These are phyloP conservation scores for Aphidius gifuensis DNA, from an alignment of 1,140 invertebrate genomes.

Conservation along the genomic window DNA sequence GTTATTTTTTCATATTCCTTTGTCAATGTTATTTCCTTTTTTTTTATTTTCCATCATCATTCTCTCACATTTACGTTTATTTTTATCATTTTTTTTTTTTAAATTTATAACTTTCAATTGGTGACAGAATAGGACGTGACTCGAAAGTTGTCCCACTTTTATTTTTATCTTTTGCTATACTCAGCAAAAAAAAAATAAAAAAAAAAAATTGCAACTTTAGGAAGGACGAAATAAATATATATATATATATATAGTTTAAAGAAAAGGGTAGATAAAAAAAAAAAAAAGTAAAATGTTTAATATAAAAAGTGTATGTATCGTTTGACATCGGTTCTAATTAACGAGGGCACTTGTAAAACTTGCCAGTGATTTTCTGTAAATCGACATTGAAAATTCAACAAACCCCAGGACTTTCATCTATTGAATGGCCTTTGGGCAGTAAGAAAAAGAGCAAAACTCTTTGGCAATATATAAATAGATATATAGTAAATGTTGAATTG, in stretches of 20 bases:
- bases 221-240: background rate
- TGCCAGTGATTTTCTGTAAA: conserved; percentile 8
- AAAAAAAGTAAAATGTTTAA: background rate
- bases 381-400: conserved; percentile 10
- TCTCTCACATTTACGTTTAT: background rate
- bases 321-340: conserved; percentile 14
- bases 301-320: background rate
- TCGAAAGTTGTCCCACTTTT: conserved; percentile 19
- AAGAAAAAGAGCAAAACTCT: background rate
- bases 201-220: too few species aligned
- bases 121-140: conserved; percentile 10
- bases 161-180: background rate
- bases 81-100: background rate
- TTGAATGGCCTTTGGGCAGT: conserved; percentile 8
- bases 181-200: too few species aligned
- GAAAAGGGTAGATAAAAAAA: conserved; percentile 2
- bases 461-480: too few species aligned
- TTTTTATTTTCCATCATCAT: background rate
- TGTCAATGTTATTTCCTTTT: background rate
- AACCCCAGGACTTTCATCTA: conserved; percentile 12
- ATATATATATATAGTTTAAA: background rate
- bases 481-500: too few species aligned
- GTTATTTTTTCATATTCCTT: too few species aligned
- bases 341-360: conserved; percentile 10
- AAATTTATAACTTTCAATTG: conserved; percentile 10